Base-by-base conservation (phyloP, 2,797 vertebrate genomes). In the Micromesistius poutassou region DNA sequence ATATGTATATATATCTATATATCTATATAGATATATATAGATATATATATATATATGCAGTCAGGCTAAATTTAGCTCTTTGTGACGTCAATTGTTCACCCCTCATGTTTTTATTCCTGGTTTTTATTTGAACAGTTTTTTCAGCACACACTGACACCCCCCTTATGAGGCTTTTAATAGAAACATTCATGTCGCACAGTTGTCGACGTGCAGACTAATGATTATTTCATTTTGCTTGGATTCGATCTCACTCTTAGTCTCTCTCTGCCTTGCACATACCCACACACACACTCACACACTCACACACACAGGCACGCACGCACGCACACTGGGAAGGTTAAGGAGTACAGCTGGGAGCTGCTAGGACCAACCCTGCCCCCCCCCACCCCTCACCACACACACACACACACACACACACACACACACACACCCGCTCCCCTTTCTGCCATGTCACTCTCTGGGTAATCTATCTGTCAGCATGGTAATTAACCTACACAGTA, bases 401-500 rank as follows among this genome's bases (percentile, higher is more conserved):
- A 38, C 36, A 38, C 36, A 38, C 36, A 36, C 35, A 36, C 35
- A 36, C 35, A 36, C 35, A 36, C 35, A 36, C 35, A 36, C 35
- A 36, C 35, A 36, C 80, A 84, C 82, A 81, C 83, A 83, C 85
- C 87, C 33, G 6, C 75, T 19, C 25, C 75, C 84, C 86, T 75
- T 42, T 82, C 85, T 77, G 80, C 84, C 22, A 22, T 83, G 89
- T 90, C 87, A 89, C 88, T 92, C 83, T 85, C 77, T 75, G 30
- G 76, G 89, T 91, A 92, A 93, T 92, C 90, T 91, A 87, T 92
- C 91, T 91, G 90, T 94, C 91, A 93, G 80, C 87, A 81, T 79
- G 89, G 87, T 92, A 92, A 94, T 94, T 93, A 93, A 93, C 91
- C 92, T 87, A 86, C 84, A 83, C 86, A 89, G 90, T 85, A 90